phyloP scores from a whole-genome alignment of 2,888 invertebrate species.

The Sericinus montela region DNA sequence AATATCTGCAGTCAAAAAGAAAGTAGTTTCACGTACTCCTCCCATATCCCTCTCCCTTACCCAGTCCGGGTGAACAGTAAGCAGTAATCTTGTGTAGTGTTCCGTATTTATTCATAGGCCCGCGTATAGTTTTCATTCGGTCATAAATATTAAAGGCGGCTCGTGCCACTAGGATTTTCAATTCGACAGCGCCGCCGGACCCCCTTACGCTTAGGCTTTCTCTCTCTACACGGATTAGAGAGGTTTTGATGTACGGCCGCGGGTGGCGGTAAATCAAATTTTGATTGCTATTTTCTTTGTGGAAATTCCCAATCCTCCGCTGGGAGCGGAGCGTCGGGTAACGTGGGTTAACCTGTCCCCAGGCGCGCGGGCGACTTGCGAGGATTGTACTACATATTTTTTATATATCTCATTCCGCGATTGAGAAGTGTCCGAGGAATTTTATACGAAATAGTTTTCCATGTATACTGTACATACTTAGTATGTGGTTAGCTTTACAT shows the following conservation, averaged over 20 bases:
- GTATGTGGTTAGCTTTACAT: too few relatives aligned
- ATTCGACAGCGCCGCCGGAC: constrained; percentile 61
- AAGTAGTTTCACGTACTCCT: not conserved
- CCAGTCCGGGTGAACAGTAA: too few relatives aligned
- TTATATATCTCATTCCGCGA: constrained; percentile 46
- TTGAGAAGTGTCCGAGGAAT: constrained; percentile 34
- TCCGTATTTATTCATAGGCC: constrained; percentile 61
- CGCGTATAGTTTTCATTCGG: constrained; percentile 56
- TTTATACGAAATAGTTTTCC: not conserved
- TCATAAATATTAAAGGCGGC: constrained; percentile 71
- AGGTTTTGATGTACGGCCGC: constrained; percentile 72
- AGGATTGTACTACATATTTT: constrained; percentile 47
- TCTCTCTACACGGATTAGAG: constrained; percentile 70
- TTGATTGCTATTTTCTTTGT: constrained; percentile 79
- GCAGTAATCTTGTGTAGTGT: not conserved
- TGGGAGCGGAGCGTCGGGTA: constrained; percentile 42
- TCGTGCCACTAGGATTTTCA: constrained; percentile 67
- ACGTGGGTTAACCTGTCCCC: constrained; percentile 75
- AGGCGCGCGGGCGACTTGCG: constrained; percentile 55
- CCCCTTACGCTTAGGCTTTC: constrained; percentile 70
- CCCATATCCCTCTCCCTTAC: too few relatives aligned
- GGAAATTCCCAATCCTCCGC: constrained; percentile 66
- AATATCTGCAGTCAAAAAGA: not conserved
- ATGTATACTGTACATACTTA: too few relatives aligned
- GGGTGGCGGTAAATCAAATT: constrained; percentile 79